Base-by-base conservation (phyloP, 2,797 vertebrate genomes). In the Tapirus indicus region DNA sequence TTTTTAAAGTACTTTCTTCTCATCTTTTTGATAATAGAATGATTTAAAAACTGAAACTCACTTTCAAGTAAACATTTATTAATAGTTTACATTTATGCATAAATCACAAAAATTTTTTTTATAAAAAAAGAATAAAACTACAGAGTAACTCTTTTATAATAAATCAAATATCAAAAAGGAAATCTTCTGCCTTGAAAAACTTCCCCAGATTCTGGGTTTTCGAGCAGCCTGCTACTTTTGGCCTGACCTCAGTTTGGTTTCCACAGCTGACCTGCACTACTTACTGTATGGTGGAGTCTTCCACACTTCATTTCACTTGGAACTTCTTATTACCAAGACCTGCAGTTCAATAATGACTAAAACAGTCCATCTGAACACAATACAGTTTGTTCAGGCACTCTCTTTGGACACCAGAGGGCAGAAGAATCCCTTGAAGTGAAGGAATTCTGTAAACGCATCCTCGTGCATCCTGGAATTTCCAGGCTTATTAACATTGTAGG, bases 331-430 rank as follows among this genome's bases (percentile, higher is more conserved):
- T 64, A 71, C 44, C 9, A 83, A 96, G 71, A 84, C 14, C 0
- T 0, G 2, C 1, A 54, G 27, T 75, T 64, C 17, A 91, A 66
- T 17, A 62, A 54, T 3, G n/a, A 77, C 6, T 14, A 12, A 54
- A 80, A 95, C 95, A 25, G 20, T 29, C 2, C 35, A 20, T 14
- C 7, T 71, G 54, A 47, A 54, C 13, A 75, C 88, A 87, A 82
- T 6, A 41, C 7, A 8, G 7, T 56, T 56, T 86, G 23, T 72
- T 68, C 85, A 78, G 49, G 58, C 11, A 64, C 16, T 85, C 32
- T 29, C 2, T 75, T 69, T 92, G 84, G 88, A 98, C 98, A 0
- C 69, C 94, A 99, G 99, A 98, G 98, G 98, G 98, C 98, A 98
- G 97, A 92, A 94, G 66, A 97, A 72, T 56, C 96, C 80, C 29